Evolutionary conservation across 2,113 vertebrate species (phyloP).

Genomic region (Chitala chitala): DNA sequence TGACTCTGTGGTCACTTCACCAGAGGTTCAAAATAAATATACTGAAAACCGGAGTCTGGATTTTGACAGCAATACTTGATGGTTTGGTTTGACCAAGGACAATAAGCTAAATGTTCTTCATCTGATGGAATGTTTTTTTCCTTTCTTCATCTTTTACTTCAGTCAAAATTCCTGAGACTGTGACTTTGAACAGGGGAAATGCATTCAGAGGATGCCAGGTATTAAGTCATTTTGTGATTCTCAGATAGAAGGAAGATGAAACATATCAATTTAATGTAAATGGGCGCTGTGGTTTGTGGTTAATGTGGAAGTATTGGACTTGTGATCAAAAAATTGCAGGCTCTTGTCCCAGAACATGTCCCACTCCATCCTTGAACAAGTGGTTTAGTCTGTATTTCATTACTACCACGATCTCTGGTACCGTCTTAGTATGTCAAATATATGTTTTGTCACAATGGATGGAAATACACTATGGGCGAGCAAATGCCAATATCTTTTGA

Average conservation of each 20-base stretch:
- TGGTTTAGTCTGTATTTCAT: neutral
- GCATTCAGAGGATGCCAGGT: neutral
- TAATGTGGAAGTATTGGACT: no score
- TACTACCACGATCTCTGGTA: neutral
- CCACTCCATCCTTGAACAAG: neutral
- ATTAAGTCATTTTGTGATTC: neutral
- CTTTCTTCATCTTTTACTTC: neutral
- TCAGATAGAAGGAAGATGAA: neutral
- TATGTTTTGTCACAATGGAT: no score
- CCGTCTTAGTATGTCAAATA: no score
- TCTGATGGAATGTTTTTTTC: neutral
- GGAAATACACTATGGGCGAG: no score
- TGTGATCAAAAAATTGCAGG: neutral
- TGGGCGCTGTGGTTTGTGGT: neutral
- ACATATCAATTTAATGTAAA: neutral
- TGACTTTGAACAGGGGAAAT: conserved; percentile 7
- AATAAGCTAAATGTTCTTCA: neutral
- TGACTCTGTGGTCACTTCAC: neutral
- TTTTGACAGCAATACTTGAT: conserved; percentile 1
- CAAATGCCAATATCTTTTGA: no score
- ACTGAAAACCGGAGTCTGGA: no score
- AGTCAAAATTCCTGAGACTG: neutral
- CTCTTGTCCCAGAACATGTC: neutral
- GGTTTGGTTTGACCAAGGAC: neutral
- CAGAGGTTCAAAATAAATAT: no score